phyloP scores from a whole-genome alignment of 2,797 vertebrate genomes.

The Spondyliosoma cantharus region DNA sequence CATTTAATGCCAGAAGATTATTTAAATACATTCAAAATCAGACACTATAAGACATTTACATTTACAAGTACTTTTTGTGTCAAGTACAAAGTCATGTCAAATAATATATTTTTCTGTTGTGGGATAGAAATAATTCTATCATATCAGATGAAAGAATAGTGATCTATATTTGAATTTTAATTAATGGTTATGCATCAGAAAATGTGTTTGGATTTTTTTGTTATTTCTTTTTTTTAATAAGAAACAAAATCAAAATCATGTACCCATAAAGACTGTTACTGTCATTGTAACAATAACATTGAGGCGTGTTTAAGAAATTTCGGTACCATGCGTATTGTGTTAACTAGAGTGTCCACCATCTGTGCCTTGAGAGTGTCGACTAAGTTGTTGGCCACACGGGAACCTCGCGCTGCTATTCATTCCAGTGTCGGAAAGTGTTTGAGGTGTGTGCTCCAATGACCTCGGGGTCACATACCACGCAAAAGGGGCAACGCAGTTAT shows the following conservation, averaged over 20 bases:
- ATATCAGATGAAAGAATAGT: not conserved
- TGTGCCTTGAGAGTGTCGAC: constrained; percentile 43
- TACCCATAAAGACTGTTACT: not conserved
- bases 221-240: not conserved
- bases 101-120: not conserved
- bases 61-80: too few relatives aligned
- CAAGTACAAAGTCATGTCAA: not conserved
- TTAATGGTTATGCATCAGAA: not conserved
- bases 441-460: constrained; percentile 79
- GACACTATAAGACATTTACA: too few relatives aligned
- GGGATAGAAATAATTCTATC: not conserved
- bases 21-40: too few relatives aligned
- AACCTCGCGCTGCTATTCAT: constrained; percentile 59
- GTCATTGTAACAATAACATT: not conserved
- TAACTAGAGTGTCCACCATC: constrained; percentile 46
- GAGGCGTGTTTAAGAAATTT: not conserved
- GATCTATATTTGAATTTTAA: not conserved
- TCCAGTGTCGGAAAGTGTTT: constrained; percentile 65
- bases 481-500: constrained; percentile 73
- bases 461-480: constrained; percentile 77
- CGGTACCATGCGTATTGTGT: not conserved
- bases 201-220: not conserved
- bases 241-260: not conserved
- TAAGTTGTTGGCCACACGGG: constrained; percentile 47
- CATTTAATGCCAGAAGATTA: too few relatives aligned